Percentiles rank a stretch among this genome's conserved stretches.
phyloP scores from a whole-genome alignment of 1,140 invertebrate species.

The Dendroctonus ponderosae region DNA sequence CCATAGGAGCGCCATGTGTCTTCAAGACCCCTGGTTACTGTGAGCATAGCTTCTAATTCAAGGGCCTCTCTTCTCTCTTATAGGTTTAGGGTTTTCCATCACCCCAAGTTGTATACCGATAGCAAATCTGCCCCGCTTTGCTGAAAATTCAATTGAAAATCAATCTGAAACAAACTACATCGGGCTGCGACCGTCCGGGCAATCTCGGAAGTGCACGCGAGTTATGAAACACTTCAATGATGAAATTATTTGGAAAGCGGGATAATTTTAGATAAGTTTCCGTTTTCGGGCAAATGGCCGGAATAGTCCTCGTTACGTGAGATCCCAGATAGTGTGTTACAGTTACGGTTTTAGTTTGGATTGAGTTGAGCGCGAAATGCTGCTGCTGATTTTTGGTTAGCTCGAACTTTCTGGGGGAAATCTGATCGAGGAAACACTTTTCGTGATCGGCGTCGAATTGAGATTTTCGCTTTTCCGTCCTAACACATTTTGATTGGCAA shows the following conservation, averaged over 20 bases:
- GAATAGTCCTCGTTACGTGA: conserved; percentile 29
- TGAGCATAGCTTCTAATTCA: too few species aligned
- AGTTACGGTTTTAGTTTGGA: background rate
- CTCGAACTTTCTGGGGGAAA: too few species aligned
- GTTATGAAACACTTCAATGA: conserved; percentile 45
- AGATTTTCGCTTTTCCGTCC: too few species aligned
- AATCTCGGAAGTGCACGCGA: conserved; percentile 42
- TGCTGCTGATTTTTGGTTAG: too few species aligned
- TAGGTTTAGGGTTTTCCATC: conserved; percentile 12
- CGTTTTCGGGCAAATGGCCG: conserved; percentile 30
- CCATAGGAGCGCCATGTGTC: too few species aligned
- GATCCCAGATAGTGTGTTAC: conserved; percentile 19
- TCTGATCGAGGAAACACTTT: too few species aligned
- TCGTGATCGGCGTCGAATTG: too few species aligned
- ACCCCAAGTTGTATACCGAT: conserved; percentile 1
- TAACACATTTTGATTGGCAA: too few species aligned
- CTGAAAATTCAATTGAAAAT: conserved; percentile 44
- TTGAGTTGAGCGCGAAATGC: too few species aligned
- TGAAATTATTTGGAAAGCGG: conserved; percentile 43
- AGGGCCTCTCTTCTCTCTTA: background rate
- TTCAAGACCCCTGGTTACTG: too few species aligned
- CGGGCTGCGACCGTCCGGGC: conserved; percentile 24
- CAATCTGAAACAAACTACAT: conserved; percentile 40
- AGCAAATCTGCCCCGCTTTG: conserved; percentile 33
- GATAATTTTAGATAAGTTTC: conserved; percentile 42